phyloP scores from a whole-genome alignment of 1,140 invertebrate species.

The Scaptomyza montana region DNA sequence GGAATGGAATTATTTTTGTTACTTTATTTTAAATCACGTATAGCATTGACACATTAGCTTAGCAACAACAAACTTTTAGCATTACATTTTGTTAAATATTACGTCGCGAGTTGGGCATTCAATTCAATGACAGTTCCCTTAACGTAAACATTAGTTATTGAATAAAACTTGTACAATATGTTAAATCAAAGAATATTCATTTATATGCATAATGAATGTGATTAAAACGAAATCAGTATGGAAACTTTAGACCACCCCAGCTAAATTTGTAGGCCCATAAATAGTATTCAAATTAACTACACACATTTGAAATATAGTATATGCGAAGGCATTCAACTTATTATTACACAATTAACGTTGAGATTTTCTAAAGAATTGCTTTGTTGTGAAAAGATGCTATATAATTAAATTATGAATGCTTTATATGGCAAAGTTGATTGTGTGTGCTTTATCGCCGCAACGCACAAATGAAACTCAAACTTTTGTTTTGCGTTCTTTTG shows the following conservation, averaged over 20 bases:
- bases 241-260: too few relatives aligned
- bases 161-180: too few relatives aligned
- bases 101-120: too few relatives aligned
- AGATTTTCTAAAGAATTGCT: slow-evolving; percentile 72
- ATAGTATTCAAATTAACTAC: slow-evolving; percentile 48
- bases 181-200: not conserved
- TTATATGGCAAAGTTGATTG: slow-evolving; percentile 75
- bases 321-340: slow-evolving; percentile 58
- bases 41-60: too few relatives aligned
- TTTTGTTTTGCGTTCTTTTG: slow-evolving; percentile 66
- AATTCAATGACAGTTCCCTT: too few relatives aligned
- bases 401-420: slow-evolving; percentile 82
- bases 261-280: slow-evolving; percentile 9
- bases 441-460: slow-evolving; percentile 58
- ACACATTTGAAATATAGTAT: slow-evolving; percentile 12
- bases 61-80: too few relatives aligned
- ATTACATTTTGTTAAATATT: too few relatives aligned
- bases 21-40: too few relatives aligned
- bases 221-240: too few relatives aligned
- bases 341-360: slow-evolving; percentile 71
- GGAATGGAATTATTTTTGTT: too few relatives aligned
- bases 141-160: too few relatives aligned
- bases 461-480: slow-evolving; percentile 42
- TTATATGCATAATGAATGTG: not conserved
- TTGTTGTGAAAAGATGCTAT: slow-evolving; percentile 50